A percentile compares a stretch with the other conserved stretches of the same genome.
These are phyloP conservation scores for Narcine bancroftii DNA, from an alignment of 2,113 vertebrate species.

Conservation along the genomic window DNA sequence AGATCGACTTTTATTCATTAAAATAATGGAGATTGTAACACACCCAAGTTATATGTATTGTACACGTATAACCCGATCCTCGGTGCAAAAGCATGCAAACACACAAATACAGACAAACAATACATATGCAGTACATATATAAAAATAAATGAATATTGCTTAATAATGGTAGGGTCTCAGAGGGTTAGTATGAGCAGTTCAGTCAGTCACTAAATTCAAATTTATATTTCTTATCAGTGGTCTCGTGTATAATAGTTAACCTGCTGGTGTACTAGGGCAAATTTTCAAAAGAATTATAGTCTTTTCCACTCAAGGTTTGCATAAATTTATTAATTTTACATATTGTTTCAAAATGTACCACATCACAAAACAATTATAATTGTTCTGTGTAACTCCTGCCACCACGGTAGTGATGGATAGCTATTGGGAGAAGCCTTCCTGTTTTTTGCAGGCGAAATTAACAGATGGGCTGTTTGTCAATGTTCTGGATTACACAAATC, in stretches of 20 bases:
- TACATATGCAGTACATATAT: too few relatives aligned
- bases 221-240: too few relatives aligned
- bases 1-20: not conserved
- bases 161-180: too few relatives aligned
- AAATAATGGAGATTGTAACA: not conserved
- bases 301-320: not conserved
- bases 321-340: not conserved
- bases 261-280: not conserved
- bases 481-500: conserved; percentile 12
- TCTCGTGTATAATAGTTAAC: not conserved
- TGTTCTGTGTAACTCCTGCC: not conserved
- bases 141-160: too few relatives aligned
- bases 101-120: too few relatives aligned
- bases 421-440: conserved; percentile 26
- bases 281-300: not conserved
- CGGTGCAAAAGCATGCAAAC: too few relatives aligned
- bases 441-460: conserved; percentile 32
- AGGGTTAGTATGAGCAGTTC: too few relatives aligned
- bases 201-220: not conserved
- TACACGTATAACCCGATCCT: too few relatives aligned
- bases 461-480: conserved; percentile 32
- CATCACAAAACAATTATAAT: not conserved
- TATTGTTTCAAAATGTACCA: not conserved
- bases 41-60: too few relatives aligned
- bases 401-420: not conserved